A percentile compares a stretch with the other conserved stretches of the same genome.
Conservation (phyloP, 2,797 vertebrate genomes). For the Phylloscopus collybita region DNA sequence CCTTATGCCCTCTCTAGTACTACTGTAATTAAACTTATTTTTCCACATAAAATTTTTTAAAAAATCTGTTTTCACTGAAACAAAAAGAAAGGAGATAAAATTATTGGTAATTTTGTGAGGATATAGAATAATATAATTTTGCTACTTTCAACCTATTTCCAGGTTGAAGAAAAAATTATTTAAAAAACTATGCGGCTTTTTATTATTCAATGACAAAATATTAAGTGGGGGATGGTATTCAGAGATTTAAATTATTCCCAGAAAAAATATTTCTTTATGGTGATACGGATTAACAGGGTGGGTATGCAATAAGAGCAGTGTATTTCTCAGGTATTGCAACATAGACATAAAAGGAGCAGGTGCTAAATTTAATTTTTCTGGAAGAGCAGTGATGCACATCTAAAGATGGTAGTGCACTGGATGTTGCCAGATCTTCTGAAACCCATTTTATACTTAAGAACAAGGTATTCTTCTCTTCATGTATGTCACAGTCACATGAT, state of each 20-base stretch:
- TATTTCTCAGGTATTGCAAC: neutral
- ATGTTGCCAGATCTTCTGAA: neutral
- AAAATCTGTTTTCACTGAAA: neutral
- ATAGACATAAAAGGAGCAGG: neutral
- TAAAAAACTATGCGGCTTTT: accelerated
- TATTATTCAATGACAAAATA: neutral
- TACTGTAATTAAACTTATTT: neutral
- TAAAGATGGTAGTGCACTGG: neutral
- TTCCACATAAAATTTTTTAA: neutral
- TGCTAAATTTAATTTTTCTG: neutral
- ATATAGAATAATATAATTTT: neutral
- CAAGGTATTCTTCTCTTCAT: neutral
- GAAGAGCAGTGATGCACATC: neutral
- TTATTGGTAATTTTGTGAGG: neutral
- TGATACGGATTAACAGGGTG: neutral
- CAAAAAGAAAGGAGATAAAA: neutral
- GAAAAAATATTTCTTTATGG: neutral
- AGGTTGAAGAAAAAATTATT: neutral
- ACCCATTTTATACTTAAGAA: neutral
- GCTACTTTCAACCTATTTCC: neutral
- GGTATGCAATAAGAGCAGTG: neutral
- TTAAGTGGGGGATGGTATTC: neutral
- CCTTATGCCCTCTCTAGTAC: neutral
- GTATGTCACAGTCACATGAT: constrained; percentile 13
- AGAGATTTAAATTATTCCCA: neutral